These are phyloP conservation scores for Cistogaster globosa DNA, from an alignment of 2,888 invertebrate species.

Conservation along the genomic window DNA sequence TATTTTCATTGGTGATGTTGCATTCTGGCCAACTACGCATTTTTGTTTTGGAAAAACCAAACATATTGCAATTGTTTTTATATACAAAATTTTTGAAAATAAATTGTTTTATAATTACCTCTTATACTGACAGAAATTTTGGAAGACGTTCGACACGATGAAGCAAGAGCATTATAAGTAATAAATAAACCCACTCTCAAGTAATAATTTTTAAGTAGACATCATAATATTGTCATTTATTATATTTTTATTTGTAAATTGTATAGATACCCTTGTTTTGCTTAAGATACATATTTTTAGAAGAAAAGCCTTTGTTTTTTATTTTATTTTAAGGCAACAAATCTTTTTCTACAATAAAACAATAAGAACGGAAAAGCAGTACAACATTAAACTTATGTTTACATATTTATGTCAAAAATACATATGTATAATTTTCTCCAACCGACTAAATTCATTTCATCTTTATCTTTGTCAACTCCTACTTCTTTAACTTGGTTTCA, in stretches of 20 bases:
- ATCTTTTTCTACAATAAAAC: slow-evolving; percentile 45
- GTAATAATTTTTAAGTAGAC: slow-evolving; percentile 66
- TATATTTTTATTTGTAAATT: slow-evolving; percentile 45
- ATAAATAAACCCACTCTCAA: slow-evolving; percentile 43
- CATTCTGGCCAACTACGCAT: slow-evolving; percentile 51
- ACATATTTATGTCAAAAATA: slow-evolving; percentile 73
- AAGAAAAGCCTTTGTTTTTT: neutral
- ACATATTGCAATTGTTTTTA: slow-evolving; percentile 61
- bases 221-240: slow-evolving; percentile 71
- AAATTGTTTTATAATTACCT: slow-evolving; percentile 65
- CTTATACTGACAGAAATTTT: slow-evolving; percentile 37
- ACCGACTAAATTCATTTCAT: slow-evolving; percentile 38
- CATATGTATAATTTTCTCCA: slow-evolving; percentile 70
- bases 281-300: neutral
- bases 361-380: slow-evolving; percentile 45
- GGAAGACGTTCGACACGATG: slow-evolving; percentile 13
- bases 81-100: slow-evolving; percentile 64
- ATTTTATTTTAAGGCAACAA: slow-evolving; percentile 44
- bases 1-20: slow-evolving; percentile 53
- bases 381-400: slow-evolving; percentile 74
- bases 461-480: slow-evolving; percentile 24
- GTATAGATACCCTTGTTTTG: neutral
- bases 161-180: neutral
- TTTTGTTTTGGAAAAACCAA: slow-evolving; percentile 32
- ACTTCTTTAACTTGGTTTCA: slow-evolving; percentile 22